A percentile compares a stretch with the other conserved stretches of the same genome.
Evolutionary conservation across 2,888 invertebrate species (phyloP).

Genomic region (Drosophila robusta): DNA sequence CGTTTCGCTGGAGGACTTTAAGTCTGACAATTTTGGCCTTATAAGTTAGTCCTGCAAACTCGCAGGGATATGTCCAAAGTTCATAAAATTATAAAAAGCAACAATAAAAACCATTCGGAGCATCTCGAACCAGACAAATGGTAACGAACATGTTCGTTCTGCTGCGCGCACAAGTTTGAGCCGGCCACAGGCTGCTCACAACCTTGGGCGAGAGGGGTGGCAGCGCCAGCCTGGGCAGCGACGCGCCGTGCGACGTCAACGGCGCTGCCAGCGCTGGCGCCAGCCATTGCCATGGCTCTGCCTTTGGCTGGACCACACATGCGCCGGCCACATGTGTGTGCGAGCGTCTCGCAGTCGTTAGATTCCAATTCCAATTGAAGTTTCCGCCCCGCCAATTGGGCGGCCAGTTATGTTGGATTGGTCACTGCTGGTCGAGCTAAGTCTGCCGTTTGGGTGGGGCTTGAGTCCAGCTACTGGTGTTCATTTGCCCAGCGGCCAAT

Average conservation of each 20-base stretch:
- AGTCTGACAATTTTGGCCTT: too few relatives aligned
- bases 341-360: conserved; percentile 22
- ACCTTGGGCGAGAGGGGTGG: conserved; percentile 32
- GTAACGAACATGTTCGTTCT: conserved; percentile 40
- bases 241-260: conserved; percentile 14
- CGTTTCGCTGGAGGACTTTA: too few relatives aligned
- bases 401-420: conserved; percentile 67
- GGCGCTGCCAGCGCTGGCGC: conserved; percentile 31
- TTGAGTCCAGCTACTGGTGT: conserved; percentile 24
- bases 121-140: neutral
- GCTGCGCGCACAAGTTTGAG: conserved; percentile 37
- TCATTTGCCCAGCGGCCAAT: conserved; percentile 51
- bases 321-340: conserved; percentile 48
- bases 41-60: too few relatives aligned
- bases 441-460: conserved; percentile 2
- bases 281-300: neutral
- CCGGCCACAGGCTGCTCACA: conserved; percentile 35
- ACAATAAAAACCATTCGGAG: neutral
- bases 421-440: conserved; percentile 58
- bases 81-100: neutral
- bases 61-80: too few relatives aligned
- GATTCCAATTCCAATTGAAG: conserved; percentile 64
- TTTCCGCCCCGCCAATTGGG: conserved; percentile 66
- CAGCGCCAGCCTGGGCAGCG: conserved; percentile 17
- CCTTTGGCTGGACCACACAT: conserved; percentile 46